Evolutionary conservation across 1,140 invertebrate genomes (phyloP).

Genomic region (Eciton burchellii): DNA sequence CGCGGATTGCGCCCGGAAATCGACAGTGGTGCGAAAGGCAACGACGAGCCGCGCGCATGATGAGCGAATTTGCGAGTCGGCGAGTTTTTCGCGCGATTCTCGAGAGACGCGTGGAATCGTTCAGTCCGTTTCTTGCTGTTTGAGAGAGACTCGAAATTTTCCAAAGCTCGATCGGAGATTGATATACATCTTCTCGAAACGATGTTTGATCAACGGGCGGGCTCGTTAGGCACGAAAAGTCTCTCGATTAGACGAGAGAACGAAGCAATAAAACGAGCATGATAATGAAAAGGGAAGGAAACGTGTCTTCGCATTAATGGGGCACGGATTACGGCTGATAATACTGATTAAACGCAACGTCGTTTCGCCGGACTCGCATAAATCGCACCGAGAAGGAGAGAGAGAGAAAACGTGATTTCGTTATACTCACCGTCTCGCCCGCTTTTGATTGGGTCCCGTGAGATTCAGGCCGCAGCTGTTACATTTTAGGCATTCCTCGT

Average conservation of each 20-base stretch:
- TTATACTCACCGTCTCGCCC: constrained; percentile 86
- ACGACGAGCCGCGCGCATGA: constrained; percentile 37
- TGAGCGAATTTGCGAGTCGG: constrained; percentile 22
- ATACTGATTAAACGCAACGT: constrained; percentile 28
- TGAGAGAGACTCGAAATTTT: neutral
- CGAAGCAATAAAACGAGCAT: neutral
- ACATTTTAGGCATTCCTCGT: constrained; percentile 98
- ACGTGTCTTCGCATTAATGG: constrained; percentile 7
- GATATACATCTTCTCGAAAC: neutral
- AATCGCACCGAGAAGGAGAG: constrained; percentile 6
- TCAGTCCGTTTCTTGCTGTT: no score
- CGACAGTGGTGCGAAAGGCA: constrained; percentile 3
- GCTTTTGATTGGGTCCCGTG: constrained; percentile 95
- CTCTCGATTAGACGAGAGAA: constrained; percentile 13
- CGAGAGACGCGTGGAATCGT: neutral
- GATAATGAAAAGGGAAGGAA: constrained; percentile 21
- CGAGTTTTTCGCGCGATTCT: constrained; percentile 13
- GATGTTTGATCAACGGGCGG: neutral
- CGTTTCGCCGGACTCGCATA: constrained; percentile 11
- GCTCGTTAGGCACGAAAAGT: neutral
- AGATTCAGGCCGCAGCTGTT: constrained; percentile 97
- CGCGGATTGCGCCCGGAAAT: constrained; percentile 25
- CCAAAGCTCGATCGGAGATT: neutral
- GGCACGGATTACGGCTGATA: constrained; percentile 11
- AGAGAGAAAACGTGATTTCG: neutral